These are phyloP conservation scores for Epistrophella euchroma DNA, from an alignment of 2,888 invertebrate species.

Conservation along the genomic window DNA sequence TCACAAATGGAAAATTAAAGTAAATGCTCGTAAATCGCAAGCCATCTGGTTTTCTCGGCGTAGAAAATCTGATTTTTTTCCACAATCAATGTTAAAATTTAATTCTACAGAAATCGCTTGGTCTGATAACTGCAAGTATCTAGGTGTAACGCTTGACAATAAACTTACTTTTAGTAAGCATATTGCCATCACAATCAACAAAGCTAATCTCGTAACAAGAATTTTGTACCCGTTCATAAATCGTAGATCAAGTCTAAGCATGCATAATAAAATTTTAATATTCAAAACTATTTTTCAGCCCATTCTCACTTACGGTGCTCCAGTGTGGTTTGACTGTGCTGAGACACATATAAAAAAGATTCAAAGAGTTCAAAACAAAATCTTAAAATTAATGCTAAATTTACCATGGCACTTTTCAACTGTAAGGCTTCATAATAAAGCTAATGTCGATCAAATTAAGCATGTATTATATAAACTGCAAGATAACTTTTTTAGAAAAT, in stretches of 20 bases:
- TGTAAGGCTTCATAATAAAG: slow-evolving; percentile 3
- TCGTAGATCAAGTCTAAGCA: background rate
- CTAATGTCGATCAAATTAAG: background rate
- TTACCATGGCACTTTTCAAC: background rate
- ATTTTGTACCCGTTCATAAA: background rate
- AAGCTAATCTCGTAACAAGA: background rate
- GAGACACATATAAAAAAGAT: too few species aligned
- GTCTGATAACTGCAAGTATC: background rate
- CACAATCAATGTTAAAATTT: background rate
- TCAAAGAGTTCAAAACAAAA: background rate
- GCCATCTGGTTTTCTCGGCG: background rate
- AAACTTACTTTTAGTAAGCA: background rate
- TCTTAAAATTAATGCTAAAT: slow-evolving; percentile 7
- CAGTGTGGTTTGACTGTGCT: slow-evolving; percentile 14
- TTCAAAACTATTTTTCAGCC: slow-evolving; percentile 11
- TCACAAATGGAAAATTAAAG: background rate
- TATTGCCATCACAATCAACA: too few species aligned
- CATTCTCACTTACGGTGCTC: slow-evolving; percentile 4
- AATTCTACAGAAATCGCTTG: background rate
- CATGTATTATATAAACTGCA: background rate
- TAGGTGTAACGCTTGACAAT: background rate
- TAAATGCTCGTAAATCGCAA: background rate
- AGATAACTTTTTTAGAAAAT: slow-evolving; percentile 5
- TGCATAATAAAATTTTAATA: background rate
- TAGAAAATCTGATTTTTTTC: background rate